These are phyloP conservation scores for Tenualosa thibaudeaui DNA, from an alignment of 2,797 vertebrate genomes.

Conservation along the genomic window DNA sequence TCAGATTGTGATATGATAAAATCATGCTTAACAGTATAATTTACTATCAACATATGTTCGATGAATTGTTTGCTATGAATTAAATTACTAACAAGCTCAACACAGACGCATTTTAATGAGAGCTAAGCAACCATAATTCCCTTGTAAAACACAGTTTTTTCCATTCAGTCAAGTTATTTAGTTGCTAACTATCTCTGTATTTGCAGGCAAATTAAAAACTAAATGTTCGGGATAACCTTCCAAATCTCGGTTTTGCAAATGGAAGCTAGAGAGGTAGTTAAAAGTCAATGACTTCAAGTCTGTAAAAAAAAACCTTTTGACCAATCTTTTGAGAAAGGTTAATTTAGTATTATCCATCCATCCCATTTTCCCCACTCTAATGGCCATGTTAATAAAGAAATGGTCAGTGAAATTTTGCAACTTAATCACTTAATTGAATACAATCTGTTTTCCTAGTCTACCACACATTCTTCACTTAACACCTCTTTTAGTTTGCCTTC, in stretches of 20 bases:
- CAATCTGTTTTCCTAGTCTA: no score
- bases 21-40: slow-evolving; percentile 8
- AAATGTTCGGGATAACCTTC: not conserved
- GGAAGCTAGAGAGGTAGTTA: not conserved
- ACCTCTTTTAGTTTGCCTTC: not conserved
- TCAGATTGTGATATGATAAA: not conserved
- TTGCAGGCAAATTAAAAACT: not conserved
- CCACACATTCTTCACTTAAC: not conserved
- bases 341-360: not conserved
- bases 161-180: not conserved
- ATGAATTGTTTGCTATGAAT: not conserved
- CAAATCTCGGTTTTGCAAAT: not conserved
- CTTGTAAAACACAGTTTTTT: slow-evolving; percentile 30
- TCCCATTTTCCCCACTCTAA: not conserved
- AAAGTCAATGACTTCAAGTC: not conserved
- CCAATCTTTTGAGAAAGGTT: not conserved
- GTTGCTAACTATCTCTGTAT: not conserved
- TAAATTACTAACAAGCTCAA: not conserved
- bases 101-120: not conserved
- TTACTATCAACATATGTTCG: not conserved
- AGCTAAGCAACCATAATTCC: slow-evolving; percentile 49
- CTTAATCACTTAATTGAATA: not conserved
- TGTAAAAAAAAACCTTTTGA: not conserved
- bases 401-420: not conserved
- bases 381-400: not conserved